Conservation (phyloP, 2,113 vertebrate species). For the Elaphurus davidianus region DNA sequence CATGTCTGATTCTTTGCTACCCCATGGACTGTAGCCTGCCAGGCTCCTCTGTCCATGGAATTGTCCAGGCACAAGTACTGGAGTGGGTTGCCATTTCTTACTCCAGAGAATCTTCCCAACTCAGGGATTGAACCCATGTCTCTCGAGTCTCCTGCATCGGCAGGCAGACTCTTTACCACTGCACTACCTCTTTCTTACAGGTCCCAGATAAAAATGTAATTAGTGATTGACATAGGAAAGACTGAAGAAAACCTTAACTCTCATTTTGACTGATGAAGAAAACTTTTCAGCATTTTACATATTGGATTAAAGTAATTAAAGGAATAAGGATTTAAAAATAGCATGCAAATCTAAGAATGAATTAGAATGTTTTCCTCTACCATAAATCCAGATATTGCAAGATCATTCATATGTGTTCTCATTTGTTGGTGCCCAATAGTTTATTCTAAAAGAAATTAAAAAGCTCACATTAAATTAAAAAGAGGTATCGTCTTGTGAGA, state of each 20-base stretch:
- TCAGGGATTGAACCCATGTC: background rate
- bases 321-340: background rate
- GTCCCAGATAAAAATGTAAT: background rate
- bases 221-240: background rate
- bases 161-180: background rate
- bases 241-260: background rate
- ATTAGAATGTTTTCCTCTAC: background rate
- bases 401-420: background rate
- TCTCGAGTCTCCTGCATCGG: background rate
- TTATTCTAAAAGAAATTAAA: constrained; percentile 43
- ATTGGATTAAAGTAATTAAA: constrained; percentile 17
- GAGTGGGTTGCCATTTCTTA: background rate
- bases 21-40: background rate
- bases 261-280: background rate
- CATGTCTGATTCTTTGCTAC: background rate
- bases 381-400: background rate
- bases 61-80: background rate
- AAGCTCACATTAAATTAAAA: background rate
- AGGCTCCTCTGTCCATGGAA: background rate
- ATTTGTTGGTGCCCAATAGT: background rate
- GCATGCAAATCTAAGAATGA: background rate
- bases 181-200: background rate
- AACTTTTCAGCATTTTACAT: background rate
- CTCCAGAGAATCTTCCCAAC: background rate
- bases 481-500: background rate